Base-by-base conservation (phyloP, 2,888 invertebrate genomes). In the Apamea sordens region DNA sequence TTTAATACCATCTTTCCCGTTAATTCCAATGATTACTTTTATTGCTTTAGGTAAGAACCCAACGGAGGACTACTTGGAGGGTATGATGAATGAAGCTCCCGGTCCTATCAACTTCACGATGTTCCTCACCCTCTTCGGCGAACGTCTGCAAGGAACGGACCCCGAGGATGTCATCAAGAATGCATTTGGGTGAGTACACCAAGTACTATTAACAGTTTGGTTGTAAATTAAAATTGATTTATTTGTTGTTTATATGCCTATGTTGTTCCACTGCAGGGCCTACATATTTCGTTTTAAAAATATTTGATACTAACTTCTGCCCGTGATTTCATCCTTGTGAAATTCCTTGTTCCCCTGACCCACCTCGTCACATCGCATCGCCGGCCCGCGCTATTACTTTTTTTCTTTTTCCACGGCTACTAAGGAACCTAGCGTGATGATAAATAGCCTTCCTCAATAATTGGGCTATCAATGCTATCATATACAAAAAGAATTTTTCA, bases 31-130 rank as follows among this genome's bases (percentile, higher is more conserved):
- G n/a, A 47, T 28, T n/a, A 47, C 7, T 36, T 36, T 73, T 18
- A 64, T 70, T 80, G 36, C 79, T 85, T 32, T 86, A 98, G 99
- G 99, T 79, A 99, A 99, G 96, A 99, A 99, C 94, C 99, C 99
- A 2, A 98, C 98, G 18, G 99, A 99, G 92, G 99, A 99, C 50
- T 99, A 99, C 93, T 96, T 99, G 84, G 99, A 99, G 90, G 98
- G 98, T 65, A 99, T 99, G 99, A 99, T 99, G 99, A 99, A 98
- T 92, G 99, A 99, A 96, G 99, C 99, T 2, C 99, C 99, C 0
- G 99, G 99, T 2, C 99, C 99, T 18, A 99, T 99, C 89, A 99
- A 99, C 95, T 99, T 99, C 94, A 99, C 99, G 59, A 99, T 99
- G 99, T 99, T 99, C 95, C 97, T 99, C 73, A 99, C 99, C 0